Evolutionary conservation across 2,888 invertebrate genomes (phyloP), one percentile per base, ranked within the genome.

Genomic region (Drosophila austrosaltans): DNA sequence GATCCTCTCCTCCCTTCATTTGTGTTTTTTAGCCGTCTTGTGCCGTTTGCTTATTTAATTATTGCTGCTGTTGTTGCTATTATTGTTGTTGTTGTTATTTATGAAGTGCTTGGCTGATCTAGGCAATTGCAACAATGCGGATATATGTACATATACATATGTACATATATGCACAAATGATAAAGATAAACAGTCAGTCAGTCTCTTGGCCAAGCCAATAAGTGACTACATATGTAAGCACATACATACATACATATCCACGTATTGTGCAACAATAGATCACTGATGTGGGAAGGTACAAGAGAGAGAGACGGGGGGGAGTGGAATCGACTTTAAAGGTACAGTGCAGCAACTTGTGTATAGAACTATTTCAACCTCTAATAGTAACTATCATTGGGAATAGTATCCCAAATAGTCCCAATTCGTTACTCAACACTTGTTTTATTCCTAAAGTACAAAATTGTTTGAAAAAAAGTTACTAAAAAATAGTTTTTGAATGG

Each of bases 31-130:
- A 40, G 8, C 36, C 58, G 71, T 76, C 75, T 78, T 79, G 78
- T 76, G 79, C 82, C 72, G 75, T 74, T 85, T 78, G 85, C 80
- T 82, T 85, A 67, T 74, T 82, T 85, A 82, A 84, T 82, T 48
- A 48, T 48, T 48, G 22, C 25, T 25, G 25, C 48, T 10, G 68
- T 74, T 72, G 64, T 53, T 62, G 63, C 58, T 66, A 22, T n/a
- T 66, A 65, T 58, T 73, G 59, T 44, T 69, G 53, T 53, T 76
- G 68, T 61, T 81, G 73, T 61, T 75, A 75, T 76, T 82, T 85
- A 82, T 85, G 82, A 85, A 80, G 72, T 83, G 82, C 77, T 81
- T 82, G 83, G 76, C 73, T 85, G 84, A 78, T 77, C 84, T 75
- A 72, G 69, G 63, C 71, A 74, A 76, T 78, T 75, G 76, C 74